Base-by-base conservation (phyloP, 2,888 invertebrate species). In the Brachylomia viminalis region DNA sequence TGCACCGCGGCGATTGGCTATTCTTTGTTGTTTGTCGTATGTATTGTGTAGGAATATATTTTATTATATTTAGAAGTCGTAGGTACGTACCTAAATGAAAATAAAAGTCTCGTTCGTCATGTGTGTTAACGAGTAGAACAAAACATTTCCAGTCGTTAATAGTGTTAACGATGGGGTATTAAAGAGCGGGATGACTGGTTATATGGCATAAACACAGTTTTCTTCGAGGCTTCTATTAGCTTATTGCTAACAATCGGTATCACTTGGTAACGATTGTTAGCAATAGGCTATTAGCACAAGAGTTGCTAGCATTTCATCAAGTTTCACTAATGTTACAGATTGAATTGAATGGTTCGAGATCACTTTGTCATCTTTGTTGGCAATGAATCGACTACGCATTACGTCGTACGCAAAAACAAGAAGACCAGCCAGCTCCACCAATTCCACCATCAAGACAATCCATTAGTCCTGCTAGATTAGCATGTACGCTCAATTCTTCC, bases 361-460 rank as follows among this genome's bases (percentile, higher is more conserved):
- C 64, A 45, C 64, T 45, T 45, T 64, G 42, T 42, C 62, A 64
- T 64, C 64, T 42, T 64, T 61, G 59, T 61, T 61, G 59, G 59
- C 59, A 61, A 61, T 33, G 59, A 61, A 61, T 64, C 64, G 64
- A 64, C 10, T 64, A 64, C 64, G 64, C n/a, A 64, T n/a, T 64
- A 64, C 59, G 38, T 62, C 62, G 42, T 64, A 64, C 62, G n/a
- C 62, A 64, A 17, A 42, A 64, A 64, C 62, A 42, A 42, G 38
- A 64, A 42, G 62, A 42, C 38, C 62, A 64, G n/a, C 62, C 62
- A 64, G 42, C 62, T 61, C 33, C 33, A 56, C 11, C 15, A 27
- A 56, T 54, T 58, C 27, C 30, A 61, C 61, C 23, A 61, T 61
- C 17, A 42, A 64, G n/a, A 64, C 62, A 42, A 64, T 42, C 62